These are phyloP conservation scores for Lithobates pipiens DNA, from an alignment of 2,797 vertebrate genomes.

Conservation along the genomic window DNA sequence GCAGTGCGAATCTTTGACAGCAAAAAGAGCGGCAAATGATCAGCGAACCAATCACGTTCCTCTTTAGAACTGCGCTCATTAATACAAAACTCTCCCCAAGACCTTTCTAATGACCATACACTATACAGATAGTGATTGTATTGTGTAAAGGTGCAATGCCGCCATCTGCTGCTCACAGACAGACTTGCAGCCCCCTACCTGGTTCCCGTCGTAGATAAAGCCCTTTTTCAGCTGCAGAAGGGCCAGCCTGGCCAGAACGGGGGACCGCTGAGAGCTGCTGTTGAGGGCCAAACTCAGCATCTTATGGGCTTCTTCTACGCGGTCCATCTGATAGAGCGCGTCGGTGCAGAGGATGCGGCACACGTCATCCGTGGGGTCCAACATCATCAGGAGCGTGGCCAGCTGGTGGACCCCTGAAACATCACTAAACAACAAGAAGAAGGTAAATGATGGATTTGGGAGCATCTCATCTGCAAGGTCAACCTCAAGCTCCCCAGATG, in stretches of 20 bases:
- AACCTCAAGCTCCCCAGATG: no score
- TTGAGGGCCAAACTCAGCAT: conserved; percentile 80
- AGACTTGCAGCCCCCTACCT: conserved; percentile 74
- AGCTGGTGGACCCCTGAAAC: conserved; percentile 85
- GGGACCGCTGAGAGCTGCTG: conserved; percentile 74
- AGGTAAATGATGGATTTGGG: not conserved
- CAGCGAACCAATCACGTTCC: no score
- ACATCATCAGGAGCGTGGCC: conserved; percentile 84
- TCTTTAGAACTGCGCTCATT: no score
- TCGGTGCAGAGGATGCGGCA: conserved; percentile 86
- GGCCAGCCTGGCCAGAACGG: conserved; percentile 85
- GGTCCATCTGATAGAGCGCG: conserved; percentile 87
- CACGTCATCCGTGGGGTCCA: conserved; percentile 79
- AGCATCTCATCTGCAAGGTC: no score
- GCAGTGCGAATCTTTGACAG: no score
- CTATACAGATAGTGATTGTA: no score
- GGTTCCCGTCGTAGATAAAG: conserved; percentile 86
- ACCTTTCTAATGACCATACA: no score
- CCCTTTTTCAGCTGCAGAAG: conserved; percentile 90
- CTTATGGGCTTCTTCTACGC: conserved; percentile 86
- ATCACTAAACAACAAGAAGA: conserved; percentile 71
- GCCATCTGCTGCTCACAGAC: conserved; percentile 67
- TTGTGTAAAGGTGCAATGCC: conserved; percentile 56
- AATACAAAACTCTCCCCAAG: no score
- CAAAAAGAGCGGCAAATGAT: no score